Percentiles rank a stretch among this genome's conserved stretches.
These are phyloP conservation scores for Salvelinus alpinus DNA, from an alignment of 2,113 vertebrate genomes.

Conservation along the genomic window DNA sequence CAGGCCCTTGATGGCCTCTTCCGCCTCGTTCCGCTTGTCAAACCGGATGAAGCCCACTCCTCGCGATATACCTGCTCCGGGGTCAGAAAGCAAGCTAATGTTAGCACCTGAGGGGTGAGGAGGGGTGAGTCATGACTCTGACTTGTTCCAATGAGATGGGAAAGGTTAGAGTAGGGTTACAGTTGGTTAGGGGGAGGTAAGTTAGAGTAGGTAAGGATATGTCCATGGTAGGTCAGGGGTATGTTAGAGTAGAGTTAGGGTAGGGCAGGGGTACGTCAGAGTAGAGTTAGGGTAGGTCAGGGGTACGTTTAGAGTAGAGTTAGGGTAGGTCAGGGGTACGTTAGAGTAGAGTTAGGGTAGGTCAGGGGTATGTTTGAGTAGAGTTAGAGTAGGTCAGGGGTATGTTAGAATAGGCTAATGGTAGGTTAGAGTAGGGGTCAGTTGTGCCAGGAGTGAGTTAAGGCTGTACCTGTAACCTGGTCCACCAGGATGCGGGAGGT, in stretches of 20 bases:
- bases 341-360: too few relatives aligned
- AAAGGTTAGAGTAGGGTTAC: not conserved
- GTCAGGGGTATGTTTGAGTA: not conserved
- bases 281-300: too few relatives aligned
- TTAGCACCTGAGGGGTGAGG: conserved; percentile 48
- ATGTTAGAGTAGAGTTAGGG: too few relatives aligned
- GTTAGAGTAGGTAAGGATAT: not conserved
- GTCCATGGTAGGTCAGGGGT: too few relatives aligned
- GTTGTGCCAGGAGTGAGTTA: conserved; percentile 26
- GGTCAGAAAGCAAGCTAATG: conserved; percentile 52
- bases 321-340: too few relatives aligned
- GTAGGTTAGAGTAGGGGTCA: not conserved
- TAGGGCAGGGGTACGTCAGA: too few relatives aligned
- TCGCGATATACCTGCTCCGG: conserved; percentile 85
- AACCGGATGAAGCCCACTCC: conserved; percentile 97
- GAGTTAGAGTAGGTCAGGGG: too few relatives aligned
- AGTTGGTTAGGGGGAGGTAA: not conserved
- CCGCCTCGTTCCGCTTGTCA: conserved; percentile 94
- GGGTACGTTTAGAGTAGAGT: too few relatives aligned
- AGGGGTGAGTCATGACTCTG: not conserved
- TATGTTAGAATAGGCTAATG: not conserved
- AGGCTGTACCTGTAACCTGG: conserved; percentile 90
- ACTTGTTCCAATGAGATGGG: not conserved
- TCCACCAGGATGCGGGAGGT: conserved; percentile 95
- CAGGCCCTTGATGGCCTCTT: conserved; percentile 94